Evolutionary conservation across 2,888 invertebrate genomes (phyloP).

Genomic region (Scaptomyza flava): DNA sequence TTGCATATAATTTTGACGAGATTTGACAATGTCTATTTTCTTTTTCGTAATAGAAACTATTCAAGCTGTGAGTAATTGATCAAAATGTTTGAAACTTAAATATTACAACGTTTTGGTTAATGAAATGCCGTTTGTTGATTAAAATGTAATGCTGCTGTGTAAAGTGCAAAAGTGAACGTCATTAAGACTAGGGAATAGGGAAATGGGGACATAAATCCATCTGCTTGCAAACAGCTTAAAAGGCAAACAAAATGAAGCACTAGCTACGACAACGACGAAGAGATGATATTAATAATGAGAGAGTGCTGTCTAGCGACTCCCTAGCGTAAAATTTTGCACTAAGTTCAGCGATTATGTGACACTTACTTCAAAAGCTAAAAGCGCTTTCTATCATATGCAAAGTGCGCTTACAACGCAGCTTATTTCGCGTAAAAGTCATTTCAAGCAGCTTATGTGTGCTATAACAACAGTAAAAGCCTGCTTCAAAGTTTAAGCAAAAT

Average conservation of each 20-base stretch:
- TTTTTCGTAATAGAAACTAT: not conserved
- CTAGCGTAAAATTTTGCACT: constrained; percentile 1
- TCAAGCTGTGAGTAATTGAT: not conserved
- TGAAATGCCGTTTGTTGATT: not conserved
- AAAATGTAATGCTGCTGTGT: not conserved
- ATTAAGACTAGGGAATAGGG: constrained; percentile 1
- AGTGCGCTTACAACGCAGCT: not conserved
- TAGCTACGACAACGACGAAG: too few species aligned
- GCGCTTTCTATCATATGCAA: not conserved
- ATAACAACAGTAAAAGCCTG: not conserved
- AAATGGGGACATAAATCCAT: not conserved
- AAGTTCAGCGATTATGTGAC: constrained; percentile 4
- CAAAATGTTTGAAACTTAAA: not conserved
- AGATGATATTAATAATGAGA: constrained; percentile 13
- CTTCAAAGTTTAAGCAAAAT: too few species aligned
- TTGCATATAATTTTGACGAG: too few species aligned
- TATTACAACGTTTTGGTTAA: not conserved
- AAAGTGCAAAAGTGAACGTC: not conserved
- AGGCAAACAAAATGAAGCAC: not conserved
- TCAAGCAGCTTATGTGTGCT: not conserved
- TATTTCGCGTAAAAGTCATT: not conserved
- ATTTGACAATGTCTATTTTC: too few species aligned
- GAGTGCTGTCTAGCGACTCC: constrained; percentile 8
- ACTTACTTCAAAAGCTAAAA: not conserved
- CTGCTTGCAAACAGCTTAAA: not conserved